Conservation (phyloP, 2,888 invertebrate species). For the Machimus atricapillus region DNA sequence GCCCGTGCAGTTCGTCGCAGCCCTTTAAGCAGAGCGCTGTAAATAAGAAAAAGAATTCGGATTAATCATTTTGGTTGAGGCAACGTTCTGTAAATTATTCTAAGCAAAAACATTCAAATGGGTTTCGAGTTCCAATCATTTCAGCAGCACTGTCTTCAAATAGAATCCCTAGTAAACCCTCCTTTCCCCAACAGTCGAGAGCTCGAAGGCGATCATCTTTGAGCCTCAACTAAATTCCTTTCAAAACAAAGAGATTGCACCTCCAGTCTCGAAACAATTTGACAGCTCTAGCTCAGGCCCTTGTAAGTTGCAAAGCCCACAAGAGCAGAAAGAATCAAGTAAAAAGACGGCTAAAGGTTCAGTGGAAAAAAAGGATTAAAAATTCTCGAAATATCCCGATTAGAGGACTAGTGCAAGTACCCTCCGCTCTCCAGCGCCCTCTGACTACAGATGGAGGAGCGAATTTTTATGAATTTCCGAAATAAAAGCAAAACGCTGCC, state of each 20-base stretch:
- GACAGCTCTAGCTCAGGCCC: background rate
- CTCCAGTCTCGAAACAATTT: background rate
- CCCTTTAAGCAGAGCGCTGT: conserved; percentile 93
- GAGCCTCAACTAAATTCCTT: background rate
- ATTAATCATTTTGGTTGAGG: background rate
- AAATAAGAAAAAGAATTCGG: conserved; percentile 65
- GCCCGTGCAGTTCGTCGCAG: conserved; percentile 89
- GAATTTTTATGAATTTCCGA: conserved; percentile 18
- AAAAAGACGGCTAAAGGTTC: background rate
- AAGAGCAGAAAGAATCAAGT: background rate
- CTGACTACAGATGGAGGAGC: background rate
- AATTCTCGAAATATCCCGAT: conserved; percentile 27
- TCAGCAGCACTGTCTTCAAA: background rate
- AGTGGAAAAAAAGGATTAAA: background rate
- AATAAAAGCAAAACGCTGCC: conserved; percentile 6
- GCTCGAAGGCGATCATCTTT: background rate
- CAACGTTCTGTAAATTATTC: background rate
- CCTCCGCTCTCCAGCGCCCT: background rate
- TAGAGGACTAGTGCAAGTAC: background rate
- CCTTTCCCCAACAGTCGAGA: background rate
- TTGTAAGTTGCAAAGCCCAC: background rate
- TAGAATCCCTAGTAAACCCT: background rate
- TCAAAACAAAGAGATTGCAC: background rate
- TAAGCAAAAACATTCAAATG: background rate
- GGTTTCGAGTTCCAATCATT: background rate